Evolutionary conservation across 2,797 vertebrate genomes (phyloP).

Genomic region (Poecilia gillii): DNA sequence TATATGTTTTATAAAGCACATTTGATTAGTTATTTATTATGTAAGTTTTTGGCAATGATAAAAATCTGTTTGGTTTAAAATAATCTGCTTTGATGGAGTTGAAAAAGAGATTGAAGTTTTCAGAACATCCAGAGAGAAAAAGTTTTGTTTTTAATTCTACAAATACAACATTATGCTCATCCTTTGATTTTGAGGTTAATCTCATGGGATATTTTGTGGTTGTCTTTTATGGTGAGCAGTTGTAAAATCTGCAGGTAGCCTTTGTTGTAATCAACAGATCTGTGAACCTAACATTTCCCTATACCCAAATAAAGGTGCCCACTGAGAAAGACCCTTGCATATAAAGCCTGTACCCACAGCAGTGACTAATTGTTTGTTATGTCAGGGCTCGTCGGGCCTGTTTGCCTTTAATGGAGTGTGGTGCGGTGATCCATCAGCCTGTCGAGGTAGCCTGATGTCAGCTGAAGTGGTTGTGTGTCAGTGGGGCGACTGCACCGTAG

Average conservation of each 20-base stretch:
- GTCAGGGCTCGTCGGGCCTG: slow-evolving; percentile 75
- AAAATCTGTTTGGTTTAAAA: background rate
- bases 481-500: slow-evolving; percentile 64
- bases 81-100: background rate
- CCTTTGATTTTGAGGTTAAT: background rate
- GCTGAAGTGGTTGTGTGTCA: slow-evolving; percentile 77
- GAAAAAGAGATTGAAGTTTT: background rate
- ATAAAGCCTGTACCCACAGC: slow-evolving; percentile 66
- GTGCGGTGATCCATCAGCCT: slow-evolving; percentile 82
- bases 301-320: slow-evolving; percentile 42
- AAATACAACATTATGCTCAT: background rate
- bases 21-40: background rate
- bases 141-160: background rate
- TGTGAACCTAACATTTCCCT: slow-evolving; percentile 4
- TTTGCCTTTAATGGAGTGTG: slow-evolving; percentile 84
- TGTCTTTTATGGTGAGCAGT: background rate
- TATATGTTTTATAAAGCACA: background rate
- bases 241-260: background rate
- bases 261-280: slow-evolving; percentile 8
- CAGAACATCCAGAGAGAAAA: background rate
- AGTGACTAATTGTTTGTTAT: slow-evolving; percentile 87
- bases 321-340: slow-evolving; percentile 46
- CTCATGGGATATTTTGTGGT: background rate
- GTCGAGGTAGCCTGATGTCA: slow-evolving; percentile 77
- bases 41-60: background rate